These are phyloP conservation scores for Pyrocoelia pectoralis DNA, from an alignment of 2,888 invertebrate genomes.

Conservation along the genomic window DNA sequence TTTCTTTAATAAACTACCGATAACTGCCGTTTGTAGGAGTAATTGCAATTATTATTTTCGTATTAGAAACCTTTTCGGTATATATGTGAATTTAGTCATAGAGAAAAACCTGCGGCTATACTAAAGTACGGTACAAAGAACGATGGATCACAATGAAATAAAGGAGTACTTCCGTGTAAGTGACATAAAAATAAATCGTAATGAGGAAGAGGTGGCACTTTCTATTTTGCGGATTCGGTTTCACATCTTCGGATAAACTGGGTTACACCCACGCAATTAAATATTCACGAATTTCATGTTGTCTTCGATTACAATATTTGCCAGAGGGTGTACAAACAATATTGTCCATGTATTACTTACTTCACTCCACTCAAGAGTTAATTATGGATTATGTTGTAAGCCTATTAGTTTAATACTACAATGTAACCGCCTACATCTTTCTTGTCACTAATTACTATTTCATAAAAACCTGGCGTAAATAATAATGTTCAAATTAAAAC, in stretches of 20 bases:
- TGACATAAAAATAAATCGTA: constrained; percentile 45
- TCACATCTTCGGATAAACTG: constrained; percentile 41
- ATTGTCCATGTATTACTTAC: neutral
- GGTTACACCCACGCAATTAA: constrained; percentile 44
- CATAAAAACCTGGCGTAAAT: neutral
- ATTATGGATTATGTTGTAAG: constrained; percentile 7
- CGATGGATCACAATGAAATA: constrained; percentile 30
- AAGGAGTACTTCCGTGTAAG: constrained; percentile 38
- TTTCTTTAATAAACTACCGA: neutral
- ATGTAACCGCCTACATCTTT: constrained; percentile 1
- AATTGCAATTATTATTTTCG: constrained; percentile 24
- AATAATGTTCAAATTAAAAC: neutral
- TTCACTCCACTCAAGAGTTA: constrained; percentile 3
- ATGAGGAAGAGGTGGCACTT: constrained; percentile 46
- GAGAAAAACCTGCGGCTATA: too few relatives aligned
- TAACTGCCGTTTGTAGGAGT: neutral
- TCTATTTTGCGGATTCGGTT: constrained; percentile 47
- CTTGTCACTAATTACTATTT: constrained; percentile 6
- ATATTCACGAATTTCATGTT: constrained; percentile 41
- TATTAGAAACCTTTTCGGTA: constrained; percentile 11
- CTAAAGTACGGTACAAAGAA: neutral
- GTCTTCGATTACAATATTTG: constrained; percentile 31
- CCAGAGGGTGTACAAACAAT: constrained; percentile 15
- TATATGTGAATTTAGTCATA: neutral
- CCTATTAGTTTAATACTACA: constrained; percentile 1